Evolutionary conservation across 2,888 invertebrate genomes (phyloP), one percentile per base, ranked within the genome.

Genomic region (Drosophila longiperda): DNA sequence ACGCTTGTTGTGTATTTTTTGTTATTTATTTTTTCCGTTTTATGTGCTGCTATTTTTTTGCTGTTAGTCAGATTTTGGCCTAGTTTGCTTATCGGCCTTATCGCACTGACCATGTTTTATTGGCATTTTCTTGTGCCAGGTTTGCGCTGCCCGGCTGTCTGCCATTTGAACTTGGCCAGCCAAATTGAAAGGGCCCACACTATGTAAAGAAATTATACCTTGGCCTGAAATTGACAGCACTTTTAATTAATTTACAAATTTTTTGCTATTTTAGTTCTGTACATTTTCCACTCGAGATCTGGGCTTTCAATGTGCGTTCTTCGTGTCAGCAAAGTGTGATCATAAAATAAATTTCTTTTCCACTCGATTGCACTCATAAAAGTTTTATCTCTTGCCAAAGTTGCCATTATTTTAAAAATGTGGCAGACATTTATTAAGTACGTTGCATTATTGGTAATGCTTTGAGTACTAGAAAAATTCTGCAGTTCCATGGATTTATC

Each of bases 71-170:
- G 50, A 52, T 63, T 53, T 23, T 65, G 69, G 65, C 78, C 77
- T 73, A 80, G 76, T 87, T 76, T 76, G 32, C 72, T 75, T 84
- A 89, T 89, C 87, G 57, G n/a, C 54, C 71, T 81, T 89, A 81
- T 89, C 87, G 68, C 11, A 58, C 34, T 66, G 70, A 59, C 82
- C 81, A 81, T 88, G 86, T 83, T 86, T 84, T 85, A 83, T 73
- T 72, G 58, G 62, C 54, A 50, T 54, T 71, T 72, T 65, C 42
- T 45, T 64, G 23, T 3, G 64, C 40, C 77, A 73, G 76, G 65
- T 61, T 71, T 23, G 45, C 23, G 15, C 45, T 45, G 45, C 20
- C 12, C 29, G 29, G 0, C 29, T 36, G 34, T 26, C 20, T 26
- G 29, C n/a, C n/a, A 55, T 55, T 38, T 84, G 26, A 73, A 80